These are phyloP conservation scores for Pollenia angustigena DNA, from an alignment of 2,888 invertebrate species.

Conservation along the genomic window DNA sequence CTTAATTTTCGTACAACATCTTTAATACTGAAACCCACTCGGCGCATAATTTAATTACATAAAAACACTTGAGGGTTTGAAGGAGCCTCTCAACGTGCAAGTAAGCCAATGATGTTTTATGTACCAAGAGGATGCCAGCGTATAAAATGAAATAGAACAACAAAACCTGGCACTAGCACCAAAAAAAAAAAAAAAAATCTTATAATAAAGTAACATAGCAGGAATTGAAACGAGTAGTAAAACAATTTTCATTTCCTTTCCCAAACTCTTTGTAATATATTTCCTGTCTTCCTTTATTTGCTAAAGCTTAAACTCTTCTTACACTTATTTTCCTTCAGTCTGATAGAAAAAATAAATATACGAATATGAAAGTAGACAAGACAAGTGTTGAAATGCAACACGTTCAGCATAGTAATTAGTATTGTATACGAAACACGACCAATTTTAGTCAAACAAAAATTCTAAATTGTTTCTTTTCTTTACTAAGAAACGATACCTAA, in stretches of 20 bases:
- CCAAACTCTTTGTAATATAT: not conserved
- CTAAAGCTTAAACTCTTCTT: not conserved
- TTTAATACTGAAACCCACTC: conserved; percentile 69
- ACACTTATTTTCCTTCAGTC: not conserved
- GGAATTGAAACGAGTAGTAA: conserved; percentile 44
- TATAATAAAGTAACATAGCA: conserved; percentile 43
- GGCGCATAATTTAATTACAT: conserved; percentile 72
- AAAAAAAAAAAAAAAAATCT: not conserved
- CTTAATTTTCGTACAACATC: conserved; percentile 68
- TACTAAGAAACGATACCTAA: conserved; percentile 37
- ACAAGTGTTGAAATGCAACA: conserved; percentile 72
- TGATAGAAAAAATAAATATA: conserved; percentile 10
- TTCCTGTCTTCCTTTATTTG: conserved; percentile 20
- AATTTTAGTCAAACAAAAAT: conserved; percentile 38
- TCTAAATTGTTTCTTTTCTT: conserved; percentile 34
- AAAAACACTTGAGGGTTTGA: conserved; percentile 70
- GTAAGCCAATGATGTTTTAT: conserved; percentile 68
- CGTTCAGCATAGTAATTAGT: conserved; percentile 72
- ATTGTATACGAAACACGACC: conserved; percentile 55
- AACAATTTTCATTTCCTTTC: conserved; percentile 30
- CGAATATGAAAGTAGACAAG: conserved; percentile 53
- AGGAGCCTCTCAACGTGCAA: conserved; percentile 58
- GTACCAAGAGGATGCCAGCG: conserved; percentile 38
- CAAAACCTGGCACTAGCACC: conserved; percentile 35
- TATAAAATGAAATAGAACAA: conserved; percentile 32